phyloP scores from a whole-genome alignment of 2,113 vertebrate species.

The Terrapene triunguis region DNA sequence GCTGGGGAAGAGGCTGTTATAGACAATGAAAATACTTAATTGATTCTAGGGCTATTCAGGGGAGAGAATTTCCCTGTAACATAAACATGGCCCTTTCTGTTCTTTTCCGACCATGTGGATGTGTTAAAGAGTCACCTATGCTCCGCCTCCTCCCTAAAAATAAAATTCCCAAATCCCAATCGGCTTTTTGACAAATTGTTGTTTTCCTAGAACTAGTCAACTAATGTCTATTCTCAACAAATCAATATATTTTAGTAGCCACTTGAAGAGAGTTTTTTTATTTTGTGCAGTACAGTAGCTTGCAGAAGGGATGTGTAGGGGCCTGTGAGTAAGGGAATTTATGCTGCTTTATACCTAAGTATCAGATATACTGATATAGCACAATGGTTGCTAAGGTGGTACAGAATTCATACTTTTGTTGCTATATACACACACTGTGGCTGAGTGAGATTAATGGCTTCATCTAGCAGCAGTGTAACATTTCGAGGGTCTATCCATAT shows the following conservation, averaged over 20 bases:
- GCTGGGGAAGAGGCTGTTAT: background rate
- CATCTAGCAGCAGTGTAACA: background rate
- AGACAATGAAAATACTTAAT: background rate
- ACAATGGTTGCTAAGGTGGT: background rate
- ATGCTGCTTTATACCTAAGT: background rate
- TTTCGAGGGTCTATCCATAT: background rate
- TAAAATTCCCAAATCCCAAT: background rate
- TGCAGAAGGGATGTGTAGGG: background rate
- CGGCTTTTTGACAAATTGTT: background rate
- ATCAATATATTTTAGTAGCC: background rate
- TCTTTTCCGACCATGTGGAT: background rate
- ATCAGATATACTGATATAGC: background rate
- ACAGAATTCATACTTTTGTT: background rate
- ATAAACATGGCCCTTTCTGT: background rate
- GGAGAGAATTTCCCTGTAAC: background rate
- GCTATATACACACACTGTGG: background rate
- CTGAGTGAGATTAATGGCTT: background rate
- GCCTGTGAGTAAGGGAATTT: background rate
- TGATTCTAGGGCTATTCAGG: background rate
- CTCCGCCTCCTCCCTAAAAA: background rate
- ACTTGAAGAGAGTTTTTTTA: background rate
- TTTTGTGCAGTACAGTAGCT: background rate
- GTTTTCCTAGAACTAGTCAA: background rate
- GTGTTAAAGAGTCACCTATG: background rate
- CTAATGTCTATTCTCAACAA: background rate